Evolutionary conservation across 1,140 invertebrate species (phyloP).

Genomic region (Brachionus angularis): DNA sequence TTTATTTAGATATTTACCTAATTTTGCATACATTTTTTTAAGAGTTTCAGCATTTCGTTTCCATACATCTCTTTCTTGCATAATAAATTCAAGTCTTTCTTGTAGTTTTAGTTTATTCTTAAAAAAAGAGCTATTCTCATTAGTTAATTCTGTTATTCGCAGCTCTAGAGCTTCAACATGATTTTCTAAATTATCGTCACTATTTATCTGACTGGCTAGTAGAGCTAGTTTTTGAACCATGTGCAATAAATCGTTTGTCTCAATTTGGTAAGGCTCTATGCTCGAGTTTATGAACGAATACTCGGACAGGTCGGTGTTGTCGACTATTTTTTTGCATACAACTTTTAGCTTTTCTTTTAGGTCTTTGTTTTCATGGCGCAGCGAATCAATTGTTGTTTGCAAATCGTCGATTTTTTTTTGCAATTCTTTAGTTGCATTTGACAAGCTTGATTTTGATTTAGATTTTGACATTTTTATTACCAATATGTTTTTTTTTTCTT

Average conservation of each 20-base stretch:
- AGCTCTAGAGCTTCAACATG: slow-evolving; percentile 14
- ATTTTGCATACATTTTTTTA: slow-evolving; percentile 42
- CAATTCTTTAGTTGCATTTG: slow-evolving; percentile 18
- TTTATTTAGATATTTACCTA: slow-evolving; percentile 15
- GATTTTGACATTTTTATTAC: no score
- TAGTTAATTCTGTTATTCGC: slow-evolving; percentile 22
- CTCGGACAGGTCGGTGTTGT: slow-evolving; percentile 26
- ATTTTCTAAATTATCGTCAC: slow-evolving; percentile 8
- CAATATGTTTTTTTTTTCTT: no score
- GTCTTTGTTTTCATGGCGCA: slow-evolving; percentile 1
- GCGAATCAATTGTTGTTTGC: neutral
- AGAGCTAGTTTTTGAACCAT: slow-evolving; percentile 40
- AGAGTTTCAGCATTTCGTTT: slow-evolving; percentile 42
- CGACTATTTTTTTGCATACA: slow-evolving; percentile 37
- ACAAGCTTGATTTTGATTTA: neutral
- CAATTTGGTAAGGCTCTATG: slow-evolving; percentile 33
- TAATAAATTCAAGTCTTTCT: slow-evolving; percentile 36
- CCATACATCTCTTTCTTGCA: slow-evolving; percentile 43
- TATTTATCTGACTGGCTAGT: slow-evolving; percentile 32
- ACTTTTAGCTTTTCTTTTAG: slow-evolving; percentile 3
- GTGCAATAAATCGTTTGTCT: slow-evolving; percentile 16
- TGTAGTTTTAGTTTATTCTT: slow-evolving; percentile 41
- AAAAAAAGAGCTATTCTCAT: slow-evolving; percentile 35
- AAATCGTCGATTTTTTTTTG: slow-evolving; percentile 33
- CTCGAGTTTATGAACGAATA: slow-evolving; percentile 25